These are phyloP conservation scores for Megastigmus dorsalis DNA, from an alignment of 2,888 invertebrate species.

Conservation along the genomic window DNA sequence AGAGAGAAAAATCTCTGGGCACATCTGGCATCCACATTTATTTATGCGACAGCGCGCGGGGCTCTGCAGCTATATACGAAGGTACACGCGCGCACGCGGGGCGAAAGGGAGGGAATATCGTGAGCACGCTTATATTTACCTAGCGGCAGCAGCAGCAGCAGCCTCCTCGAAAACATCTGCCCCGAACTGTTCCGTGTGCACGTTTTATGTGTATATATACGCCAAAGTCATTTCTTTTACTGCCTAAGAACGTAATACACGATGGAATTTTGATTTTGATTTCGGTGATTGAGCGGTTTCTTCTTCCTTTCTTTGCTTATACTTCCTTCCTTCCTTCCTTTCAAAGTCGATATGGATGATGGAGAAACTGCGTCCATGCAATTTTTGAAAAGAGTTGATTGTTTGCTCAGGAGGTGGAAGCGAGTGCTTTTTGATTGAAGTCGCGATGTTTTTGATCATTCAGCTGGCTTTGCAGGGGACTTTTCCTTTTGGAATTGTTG, in stretches of 20 bases:
- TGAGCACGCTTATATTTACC: slow-evolving; percentile 50
- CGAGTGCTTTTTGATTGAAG: too few relatives aligned
- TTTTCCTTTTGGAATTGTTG: too few relatives aligned
- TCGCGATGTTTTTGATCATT: too few relatives aligned
- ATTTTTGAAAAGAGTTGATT: too few relatives aligned
- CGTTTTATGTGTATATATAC: not conserved
- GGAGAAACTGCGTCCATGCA: too few relatives aligned
- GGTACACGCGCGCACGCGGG: not conserved
- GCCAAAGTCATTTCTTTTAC: not conserved
- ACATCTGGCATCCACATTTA: slow-evolving; percentile 61
- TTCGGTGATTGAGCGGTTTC: too few relatives aligned
- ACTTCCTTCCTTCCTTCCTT: too few relatives aligned
- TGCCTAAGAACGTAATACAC: not conserved
- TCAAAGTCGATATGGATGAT: too few relatives aligned
- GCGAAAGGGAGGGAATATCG: slow-evolving; percentile 5
- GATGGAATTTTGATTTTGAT: not conserved
- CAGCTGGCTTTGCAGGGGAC: too few relatives aligned
- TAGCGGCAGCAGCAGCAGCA: not conserved
- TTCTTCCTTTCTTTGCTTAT: too few relatives aligned
- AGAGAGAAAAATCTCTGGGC: slow-evolving; percentile 40
- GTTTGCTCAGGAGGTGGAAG: too few relatives aligned
- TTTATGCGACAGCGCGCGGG: slow-evolving; percentile 49
- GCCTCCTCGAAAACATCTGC: slow-evolving; percentile 28
- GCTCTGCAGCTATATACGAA: not conserved
- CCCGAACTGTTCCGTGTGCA: not conserved